Evolutionary conservation across 2,797 vertebrate species (phyloP).

Genomic region (Anguilla megastoma): DNA sequence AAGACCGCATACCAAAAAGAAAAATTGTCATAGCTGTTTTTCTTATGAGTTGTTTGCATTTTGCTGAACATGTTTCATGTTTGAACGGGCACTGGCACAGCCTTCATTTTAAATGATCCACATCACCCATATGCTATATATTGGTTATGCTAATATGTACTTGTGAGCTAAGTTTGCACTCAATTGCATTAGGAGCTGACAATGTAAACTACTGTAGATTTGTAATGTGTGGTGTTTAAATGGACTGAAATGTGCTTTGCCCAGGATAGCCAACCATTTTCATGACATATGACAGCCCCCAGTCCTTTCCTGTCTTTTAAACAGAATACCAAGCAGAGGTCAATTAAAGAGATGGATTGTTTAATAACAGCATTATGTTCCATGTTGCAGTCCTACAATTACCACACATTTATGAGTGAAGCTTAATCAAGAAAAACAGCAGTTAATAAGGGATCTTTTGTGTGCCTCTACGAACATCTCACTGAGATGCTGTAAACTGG

Average conservation of each 20-base stretch:
- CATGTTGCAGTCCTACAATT: not conserved
- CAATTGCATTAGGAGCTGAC: not conserved
- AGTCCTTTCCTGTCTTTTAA: not conserved
- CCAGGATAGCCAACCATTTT: constrained; percentile 2
- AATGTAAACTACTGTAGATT: constrained; percentile 15
- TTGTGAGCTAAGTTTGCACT: not conserved
- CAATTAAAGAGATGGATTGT: constrained; percentile 30
- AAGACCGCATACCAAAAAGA: not conserved
- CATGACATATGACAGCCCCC: constrained; percentile 6
- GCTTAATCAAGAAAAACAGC: constrained; percentile 31
- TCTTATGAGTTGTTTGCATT: not conserved
- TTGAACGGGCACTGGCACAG: too few relatives aligned
- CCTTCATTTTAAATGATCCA: not conserved
- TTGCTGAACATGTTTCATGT: too few relatives aligned
- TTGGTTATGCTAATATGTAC: not conserved
- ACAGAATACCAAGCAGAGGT: constrained; percentile 24
- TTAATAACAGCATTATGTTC: constrained; percentile 31
- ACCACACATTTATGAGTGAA: constrained; percentile 17
- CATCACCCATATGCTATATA: not conserved
- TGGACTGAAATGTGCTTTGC: constrained; percentile 24
- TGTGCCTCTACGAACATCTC: constrained; percentile 4
- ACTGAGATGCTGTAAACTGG: not conserved
- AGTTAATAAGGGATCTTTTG: constrained; percentile 24
- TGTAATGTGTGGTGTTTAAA: constrained; percentile 19
- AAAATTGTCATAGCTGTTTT: not conserved